These are phyloP conservation scores for Triplophysa siluroides DNA, from an alignment of 2,113 vertebrate genomes.

Conservation along the genomic window DNA sequence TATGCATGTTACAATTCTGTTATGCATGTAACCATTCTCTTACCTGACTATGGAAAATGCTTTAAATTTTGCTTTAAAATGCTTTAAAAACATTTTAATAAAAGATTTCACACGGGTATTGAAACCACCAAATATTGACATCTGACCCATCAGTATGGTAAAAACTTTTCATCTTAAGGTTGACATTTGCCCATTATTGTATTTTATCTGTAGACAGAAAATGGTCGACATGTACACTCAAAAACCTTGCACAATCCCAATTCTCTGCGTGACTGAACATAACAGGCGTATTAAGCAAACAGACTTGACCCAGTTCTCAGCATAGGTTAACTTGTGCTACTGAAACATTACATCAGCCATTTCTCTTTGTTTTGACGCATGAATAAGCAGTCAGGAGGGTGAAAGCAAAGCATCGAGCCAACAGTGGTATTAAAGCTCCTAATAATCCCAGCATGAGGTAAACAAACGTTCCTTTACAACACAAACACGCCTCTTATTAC, in stretches of 20 bases:
- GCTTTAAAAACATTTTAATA: no score
- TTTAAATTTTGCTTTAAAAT: no score
- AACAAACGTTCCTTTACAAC: background rate
- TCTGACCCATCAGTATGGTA: no score
- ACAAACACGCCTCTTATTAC: background rate
- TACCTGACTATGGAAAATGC: no score
- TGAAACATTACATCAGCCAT: conserved; percentile 6
- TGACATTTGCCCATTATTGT: no score
- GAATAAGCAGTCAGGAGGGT: conserved; percentile 11
- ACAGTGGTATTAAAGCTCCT: background rate
- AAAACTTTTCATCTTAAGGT: no score
- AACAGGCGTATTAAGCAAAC: conserved; percentile 60
- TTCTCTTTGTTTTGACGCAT: conserved; percentile 17
- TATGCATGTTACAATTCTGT: no score
- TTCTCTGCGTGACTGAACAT: background rate
- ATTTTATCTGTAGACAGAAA: no score
- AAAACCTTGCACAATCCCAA: background rate
- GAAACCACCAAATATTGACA: no score
- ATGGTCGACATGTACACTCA: background rate
- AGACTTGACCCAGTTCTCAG: conserved; percentile 54
- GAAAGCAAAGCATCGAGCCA: background rate
- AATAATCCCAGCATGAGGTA: background rate
- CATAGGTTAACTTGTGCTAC: background rate
- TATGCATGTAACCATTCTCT: no score
- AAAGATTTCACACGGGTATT: no score